Base-by-base conservation (phyloP, 1,140 invertebrate genomes). In the Himalopsyche phryganea region DNA sequence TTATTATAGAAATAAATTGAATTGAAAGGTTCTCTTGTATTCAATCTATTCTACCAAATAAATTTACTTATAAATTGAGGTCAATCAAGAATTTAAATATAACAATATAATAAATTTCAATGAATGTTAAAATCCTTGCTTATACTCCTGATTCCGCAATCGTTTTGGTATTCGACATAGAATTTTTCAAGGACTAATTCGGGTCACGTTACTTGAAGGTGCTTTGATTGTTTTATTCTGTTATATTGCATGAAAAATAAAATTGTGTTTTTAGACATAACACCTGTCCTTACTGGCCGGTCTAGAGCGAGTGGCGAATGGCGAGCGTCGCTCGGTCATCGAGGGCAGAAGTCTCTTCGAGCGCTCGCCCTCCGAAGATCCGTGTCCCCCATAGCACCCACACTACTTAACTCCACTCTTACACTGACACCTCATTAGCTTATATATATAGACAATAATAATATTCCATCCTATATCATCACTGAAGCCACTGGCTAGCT, bases 211-310 rank as follows among this genome's bases (percentile, higher is more conserved):
- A 17, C 38, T n/a, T n/a, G 38, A 17, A 40, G 38, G 38, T 13
- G 38, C 15, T n/a, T 40, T 40, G 3, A 40, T 4, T n/a, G 33
- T n/a, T 6, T 6, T 35, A 2, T 38, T 40, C 32, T 44, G 20
- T 17, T 33, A 41, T 32, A 52, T 52, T 23, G 20, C 10, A 52
- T 52, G 28, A 46, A 54, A 46, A 38, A 56, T 56, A 56, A 55
- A 58, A 60, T 59, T 51, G 47, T 59, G 57, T 60, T 41, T 36
- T 63, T 57, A 58, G 61, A 60, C 38, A 59, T 55, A 63, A 60
- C 61, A 63, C 61, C 61, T 51, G 46, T 63, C 61, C 52, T 63
- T 63, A 63, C 61, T 63, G 57, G 51, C 46, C 50, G 55, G 38
- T 45, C 33, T 47, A 40, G 40, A 33, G 38, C 23, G 38, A 32